Conservation (phyloP, 2,797 vertebrate species). For the Euphonia xanthogaster region DNA sequence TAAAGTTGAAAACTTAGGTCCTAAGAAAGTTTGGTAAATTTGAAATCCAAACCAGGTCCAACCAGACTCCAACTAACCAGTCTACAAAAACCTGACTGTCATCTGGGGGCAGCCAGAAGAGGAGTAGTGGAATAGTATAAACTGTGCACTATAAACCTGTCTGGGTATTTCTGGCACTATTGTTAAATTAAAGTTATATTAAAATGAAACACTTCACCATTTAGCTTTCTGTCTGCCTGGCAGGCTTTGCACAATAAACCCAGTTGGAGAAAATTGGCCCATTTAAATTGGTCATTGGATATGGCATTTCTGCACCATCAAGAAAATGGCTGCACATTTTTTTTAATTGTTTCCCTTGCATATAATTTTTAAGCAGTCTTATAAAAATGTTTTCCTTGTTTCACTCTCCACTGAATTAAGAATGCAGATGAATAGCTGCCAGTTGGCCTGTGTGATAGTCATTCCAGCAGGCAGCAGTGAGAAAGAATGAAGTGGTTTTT, state of each 20-base stretch:
- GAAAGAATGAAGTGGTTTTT: constrained; percentile 65
- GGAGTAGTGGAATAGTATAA: neutral
- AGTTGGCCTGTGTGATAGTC: constrained; percentile 59
- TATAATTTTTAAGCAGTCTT: constrained; percentile 72
- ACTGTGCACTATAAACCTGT: constrained; percentile 49
- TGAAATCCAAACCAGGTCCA: neutral
- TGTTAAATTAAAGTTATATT: constrained; percentile 71
- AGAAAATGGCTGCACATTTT: constrained; percentile 69
- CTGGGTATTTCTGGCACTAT: constrained; percentile 62
- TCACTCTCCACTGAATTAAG: constrained; percentile 69
- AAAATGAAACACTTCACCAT: constrained; percentile 63
- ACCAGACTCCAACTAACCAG: neutral
- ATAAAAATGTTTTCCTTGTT: constrained; percentile 77
- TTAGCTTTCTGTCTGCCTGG: constrained; percentile 69
- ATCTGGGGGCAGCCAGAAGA: neutral
- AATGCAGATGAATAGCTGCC: constrained; percentile 58
- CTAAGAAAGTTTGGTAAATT: neutral
- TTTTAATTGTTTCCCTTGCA: constrained; percentile 72
- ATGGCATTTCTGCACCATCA: constrained; percentile 59
- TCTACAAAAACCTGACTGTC: neutral
- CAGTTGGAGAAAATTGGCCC: constrained; percentile 55
- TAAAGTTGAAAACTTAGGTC: neutral
- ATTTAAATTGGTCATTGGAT: constrained; percentile 55
- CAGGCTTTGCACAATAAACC: constrained; percentile 60
- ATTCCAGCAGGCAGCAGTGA: constrained; percentile 59